phyloP scores from a whole-genome alignment of 2,113 vertebrate genomes.

The Dendropsophus ebraccatus region DNA sequence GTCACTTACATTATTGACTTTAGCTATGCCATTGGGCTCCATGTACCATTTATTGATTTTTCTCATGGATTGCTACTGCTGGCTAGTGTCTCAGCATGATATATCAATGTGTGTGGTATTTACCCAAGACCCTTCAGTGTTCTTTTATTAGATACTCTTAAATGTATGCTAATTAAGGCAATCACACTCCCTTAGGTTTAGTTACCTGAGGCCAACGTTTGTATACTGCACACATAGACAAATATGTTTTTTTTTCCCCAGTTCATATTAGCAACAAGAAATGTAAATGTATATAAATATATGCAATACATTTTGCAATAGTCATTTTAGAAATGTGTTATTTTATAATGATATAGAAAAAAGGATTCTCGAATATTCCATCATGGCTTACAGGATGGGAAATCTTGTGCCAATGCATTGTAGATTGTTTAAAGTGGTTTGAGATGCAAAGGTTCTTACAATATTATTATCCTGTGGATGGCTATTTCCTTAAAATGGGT shows the following conservation, averaged over 20 bases:
- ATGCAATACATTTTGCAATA: no score
- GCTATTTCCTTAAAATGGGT: no score
- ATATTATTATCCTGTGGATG: no score
- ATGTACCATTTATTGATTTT: conserved; percentile 32
- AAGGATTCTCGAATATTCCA: no score
- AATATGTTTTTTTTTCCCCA: background rate
- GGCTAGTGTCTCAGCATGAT: conserved; percentile 26
- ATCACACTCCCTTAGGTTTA: conserved; percentile 14
- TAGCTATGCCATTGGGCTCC: conserved; percentile 30
- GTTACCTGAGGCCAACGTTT: conserved; percentile 10
- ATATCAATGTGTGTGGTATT: conserved; percentile 32
- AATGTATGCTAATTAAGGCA: conserved; percentile 29
- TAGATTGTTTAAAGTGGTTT: no score
- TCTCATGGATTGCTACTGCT: conserved; percentile 31
- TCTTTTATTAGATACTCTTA: conserved; percentile 27
- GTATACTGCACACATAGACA: background rate
- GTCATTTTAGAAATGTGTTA: no score
- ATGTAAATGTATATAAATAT: no score
- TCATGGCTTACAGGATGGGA: no score
- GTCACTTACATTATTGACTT: conserved; percentile 43
- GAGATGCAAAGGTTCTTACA: no score
- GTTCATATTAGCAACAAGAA: no score
- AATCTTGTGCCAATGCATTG: no score
- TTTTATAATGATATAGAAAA: no score
- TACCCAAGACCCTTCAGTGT: conserved; percentile 40